Base-by-base conservation (phyloP, 2,113 vertebrate species). In the Nestor notabilis region DNA sequence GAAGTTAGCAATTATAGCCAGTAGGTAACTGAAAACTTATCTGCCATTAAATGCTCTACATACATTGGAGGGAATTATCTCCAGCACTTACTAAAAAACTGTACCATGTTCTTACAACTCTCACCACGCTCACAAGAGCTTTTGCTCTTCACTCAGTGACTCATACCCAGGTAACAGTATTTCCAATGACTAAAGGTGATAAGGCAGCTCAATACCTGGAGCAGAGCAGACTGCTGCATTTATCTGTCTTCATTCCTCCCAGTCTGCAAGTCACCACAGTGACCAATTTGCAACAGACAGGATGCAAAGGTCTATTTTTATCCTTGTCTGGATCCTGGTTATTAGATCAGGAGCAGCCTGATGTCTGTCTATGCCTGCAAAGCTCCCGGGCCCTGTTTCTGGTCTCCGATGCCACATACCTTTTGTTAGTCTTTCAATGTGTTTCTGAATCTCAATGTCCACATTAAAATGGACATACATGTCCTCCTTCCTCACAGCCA, bases 371-470 rank as follows among this genome's bases (percentile, higher is more conserved):
- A 20, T 16, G 7, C 16, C 66, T 33, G 4, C 80, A 72, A 52
- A 90, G 72, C 65, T 82, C 47, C 49, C 13, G 72, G 70, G 56
- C 21, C 44, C 35, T 4, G 3, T 61, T 72, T 65, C 14, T 3
- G 11, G 19, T 56, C 47, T 41, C 74, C 25, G 29, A 15, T 24
- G 46, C 64, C 29, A 97, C 97, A 7, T 74, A 99, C 99, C 99
- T 99, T 99, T 99, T 60, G 99, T 99, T 97, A 99, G 96, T 97
- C 99, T 99, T 97, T 99, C 99, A 82, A 99, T 95, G 24, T 99
- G 99, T 97, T 99, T 99, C 98, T 99, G 99, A 96, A 99, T 99
- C 97, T 99, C 99, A 3, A 99, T 98, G 69, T 99, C 99, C 95
- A 99, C 98, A 2, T 98, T 99, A 97, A 99, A 99, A 97, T 99